phyloP scores from a whole-genome alignment of 2,113 vertebrate genomes.

The Anhinga rufa region DNA sequence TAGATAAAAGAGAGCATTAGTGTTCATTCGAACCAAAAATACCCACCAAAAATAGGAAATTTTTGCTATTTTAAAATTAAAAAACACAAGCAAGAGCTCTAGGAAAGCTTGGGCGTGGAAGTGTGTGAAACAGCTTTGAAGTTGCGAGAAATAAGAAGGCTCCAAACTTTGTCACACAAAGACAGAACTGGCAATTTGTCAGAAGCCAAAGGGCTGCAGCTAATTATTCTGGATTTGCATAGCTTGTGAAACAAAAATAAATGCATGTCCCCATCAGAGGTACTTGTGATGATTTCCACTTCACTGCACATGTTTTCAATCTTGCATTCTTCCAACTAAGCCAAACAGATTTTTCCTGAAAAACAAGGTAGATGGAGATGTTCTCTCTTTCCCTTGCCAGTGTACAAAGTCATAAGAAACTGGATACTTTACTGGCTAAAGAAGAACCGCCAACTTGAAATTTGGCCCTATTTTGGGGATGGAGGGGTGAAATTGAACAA shows the following conservation, averaged over 20 bases:
- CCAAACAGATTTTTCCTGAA: conserved; percentile 15
- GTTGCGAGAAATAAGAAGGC: accelerated
- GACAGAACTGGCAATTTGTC: background rate
- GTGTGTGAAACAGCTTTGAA: background rate
- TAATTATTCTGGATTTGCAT: conserved; percentile 52
- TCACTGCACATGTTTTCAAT: conserved; percentile 24
- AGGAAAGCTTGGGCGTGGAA: background rate
- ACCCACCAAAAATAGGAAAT: background rate
- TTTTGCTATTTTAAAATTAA: background rate
- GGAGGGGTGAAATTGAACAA: background rate
- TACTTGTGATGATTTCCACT: conserved; percentile 42
- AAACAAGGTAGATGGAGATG: conserved; percentile 18
- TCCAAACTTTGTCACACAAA: conserved; percentile 12
- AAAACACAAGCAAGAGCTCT: background rate
- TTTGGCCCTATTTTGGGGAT: background rate
- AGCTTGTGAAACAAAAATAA: conserved; percentile 49
- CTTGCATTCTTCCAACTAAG: conserved; percentile 13
- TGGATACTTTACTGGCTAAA: background rate
- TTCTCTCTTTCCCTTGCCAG: background rate
- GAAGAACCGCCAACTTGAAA: background rate
- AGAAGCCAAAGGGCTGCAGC: conserved; percentile 46
- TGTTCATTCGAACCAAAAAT: background rate
- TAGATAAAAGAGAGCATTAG: background rate
- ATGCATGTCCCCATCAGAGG: conserved; percentile 25
- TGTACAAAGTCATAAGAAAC: background rate